A percentile compares a stretch with the other conserved stretches of the same genome.
Evolutionary conservation across 2,113 vertebrate species (phyloP).

Genomic region (Neopipo cinnamomea): DNA sequence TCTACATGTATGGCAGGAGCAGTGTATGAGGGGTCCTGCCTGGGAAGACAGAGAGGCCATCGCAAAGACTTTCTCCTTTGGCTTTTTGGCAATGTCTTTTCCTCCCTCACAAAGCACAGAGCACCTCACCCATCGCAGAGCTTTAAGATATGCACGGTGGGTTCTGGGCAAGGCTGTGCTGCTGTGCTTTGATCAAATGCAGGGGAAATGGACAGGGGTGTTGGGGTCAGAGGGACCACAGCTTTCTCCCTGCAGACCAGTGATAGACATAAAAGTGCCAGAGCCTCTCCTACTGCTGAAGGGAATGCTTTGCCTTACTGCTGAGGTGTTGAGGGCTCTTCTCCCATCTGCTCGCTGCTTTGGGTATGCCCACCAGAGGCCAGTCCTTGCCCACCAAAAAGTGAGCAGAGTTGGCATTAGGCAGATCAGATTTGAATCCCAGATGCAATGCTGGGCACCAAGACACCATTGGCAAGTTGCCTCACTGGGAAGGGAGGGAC

Average conservation of each 20-base stretch:
- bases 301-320: neutral
- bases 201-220: neutral
- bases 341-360: neutral
- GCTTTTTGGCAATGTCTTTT: neutral
- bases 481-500: accelerated
- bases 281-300: neutral
- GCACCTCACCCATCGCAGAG: neutral
- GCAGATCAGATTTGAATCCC: neutral
- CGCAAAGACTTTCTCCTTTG: neutral
- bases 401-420: neutral
- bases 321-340: neutral
- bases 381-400: neutral
- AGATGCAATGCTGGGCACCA: accelerated
- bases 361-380: neutral
- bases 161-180: neutral
- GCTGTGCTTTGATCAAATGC: neutral
- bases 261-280: neutral
- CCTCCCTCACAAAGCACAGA: neutral
- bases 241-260: neutral
- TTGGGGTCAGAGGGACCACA: neutral
- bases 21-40: accelerated
- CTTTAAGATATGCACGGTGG: accelerated
- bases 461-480: accelerated
- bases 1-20: neutral
- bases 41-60: too few species aligned